These are phyloP conservation scores for Loxodonta africana DNA, from an alignment of 2,113 vertebrate species.

Conservation along the genomic window DNA sequence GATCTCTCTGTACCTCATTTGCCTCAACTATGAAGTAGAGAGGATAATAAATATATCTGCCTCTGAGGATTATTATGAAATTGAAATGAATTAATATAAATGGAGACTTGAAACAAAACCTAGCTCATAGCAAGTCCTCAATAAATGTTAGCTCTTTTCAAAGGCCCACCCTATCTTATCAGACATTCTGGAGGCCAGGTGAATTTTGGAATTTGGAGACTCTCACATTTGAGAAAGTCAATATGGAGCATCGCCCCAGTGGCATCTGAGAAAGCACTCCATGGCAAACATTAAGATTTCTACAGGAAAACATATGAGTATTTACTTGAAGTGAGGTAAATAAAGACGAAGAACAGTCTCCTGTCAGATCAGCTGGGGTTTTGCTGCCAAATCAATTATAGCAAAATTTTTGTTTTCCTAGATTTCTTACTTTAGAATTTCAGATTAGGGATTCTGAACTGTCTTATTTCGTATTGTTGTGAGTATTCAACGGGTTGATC, in stretches of 20 bases:
- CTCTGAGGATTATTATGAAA: background rate
- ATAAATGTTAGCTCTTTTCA: background rate
- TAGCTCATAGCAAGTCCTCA: background rate
- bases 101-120: background rate
- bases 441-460: background rate
- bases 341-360: background rate
- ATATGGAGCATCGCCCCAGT: background rate
- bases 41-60: background rate
- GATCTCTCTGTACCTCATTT: background rate
- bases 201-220: background rate
- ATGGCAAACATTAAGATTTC: background rate
- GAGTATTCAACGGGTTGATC: background rate
- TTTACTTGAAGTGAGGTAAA: background rate
- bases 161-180: background rate
- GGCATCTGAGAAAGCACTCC: background rate
- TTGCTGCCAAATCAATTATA: background rate
- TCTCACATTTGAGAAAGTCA: background rate
- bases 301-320: background rate
- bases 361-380: background rate
- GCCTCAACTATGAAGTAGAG: background rate
- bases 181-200: background rate
- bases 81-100: background rate
- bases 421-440: constrained; percentile 6
- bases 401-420: background rate
- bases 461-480: background rate